Conservation (phyloP, 2,888 invertebrate genomes). For the Luperina testacea region DNA sequence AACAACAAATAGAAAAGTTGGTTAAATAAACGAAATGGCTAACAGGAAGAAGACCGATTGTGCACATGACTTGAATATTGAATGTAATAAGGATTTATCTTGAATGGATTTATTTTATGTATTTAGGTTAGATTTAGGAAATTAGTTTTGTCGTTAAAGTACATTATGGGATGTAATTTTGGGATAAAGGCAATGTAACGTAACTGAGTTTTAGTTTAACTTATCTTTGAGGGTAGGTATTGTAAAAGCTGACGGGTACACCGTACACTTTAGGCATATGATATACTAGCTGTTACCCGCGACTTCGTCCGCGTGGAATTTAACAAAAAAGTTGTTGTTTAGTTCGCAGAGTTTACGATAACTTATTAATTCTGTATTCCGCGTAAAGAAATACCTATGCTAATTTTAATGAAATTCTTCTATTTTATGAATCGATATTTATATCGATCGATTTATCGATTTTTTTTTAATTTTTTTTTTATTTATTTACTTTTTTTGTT, state of each 20-base stretch:
- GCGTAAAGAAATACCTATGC: too few relatives aligned
- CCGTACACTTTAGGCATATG: not conserved
- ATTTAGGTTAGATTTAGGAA: constrained; percentile 43
- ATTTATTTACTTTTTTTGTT: too few relatives aligned
- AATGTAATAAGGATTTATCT: constrained; percentile 68
- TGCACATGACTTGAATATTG: constrained; percentile 74
- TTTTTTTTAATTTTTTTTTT: too few relatives aligned
- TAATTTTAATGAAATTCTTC: too few relatives aligned
- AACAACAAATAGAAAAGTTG: constrained; percentile 67
- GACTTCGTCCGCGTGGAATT: too few relatives aligned
- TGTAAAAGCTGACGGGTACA: not conserved
- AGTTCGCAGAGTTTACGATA: too few relatives aligned
- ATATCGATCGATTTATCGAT: too few relatives aligned
- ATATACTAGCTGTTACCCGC: too few relatives aligned
- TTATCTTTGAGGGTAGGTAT: not conserved
- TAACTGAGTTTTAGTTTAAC: constrained; percentile 8
- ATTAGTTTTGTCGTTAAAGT: constrained; percentile 48
- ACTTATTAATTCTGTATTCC: too few relatives aligned
- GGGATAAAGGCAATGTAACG: not conserved
- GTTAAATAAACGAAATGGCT: constrained; percentile 71
- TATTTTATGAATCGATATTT: too few relatives aligned
- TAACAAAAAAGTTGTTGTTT: too few relatives aligned
- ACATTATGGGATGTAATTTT: constrained; percentile 16
- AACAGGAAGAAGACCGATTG: constrained; percentile 72
- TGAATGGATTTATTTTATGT: constrained; percentile 54